These are phyloP conservation scores for Netelia inedita DNA, from an alignment of 2,888 invertebrate species.

Conservation along the genomic window DNA sequence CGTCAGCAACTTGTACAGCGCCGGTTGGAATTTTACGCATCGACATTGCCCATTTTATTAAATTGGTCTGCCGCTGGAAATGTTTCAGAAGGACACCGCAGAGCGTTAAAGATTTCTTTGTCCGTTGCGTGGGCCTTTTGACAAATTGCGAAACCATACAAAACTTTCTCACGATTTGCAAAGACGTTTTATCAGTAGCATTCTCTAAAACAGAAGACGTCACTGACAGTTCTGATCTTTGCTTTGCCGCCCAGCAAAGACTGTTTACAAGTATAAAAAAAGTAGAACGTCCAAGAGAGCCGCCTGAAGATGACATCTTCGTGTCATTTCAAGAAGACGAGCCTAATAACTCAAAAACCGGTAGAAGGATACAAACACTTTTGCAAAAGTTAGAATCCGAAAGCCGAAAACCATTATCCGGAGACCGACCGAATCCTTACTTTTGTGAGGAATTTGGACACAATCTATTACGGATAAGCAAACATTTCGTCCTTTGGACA, in stretches of 20 bases:
- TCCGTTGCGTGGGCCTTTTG: slow-evolving; percentile 64
- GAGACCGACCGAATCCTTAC: too few relatives aligned
- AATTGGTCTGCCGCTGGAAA: slow-evolving; percentile 64
- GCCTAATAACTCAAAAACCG: too few relatives aligned
- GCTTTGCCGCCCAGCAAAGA: slow-evolving; percentile 60
- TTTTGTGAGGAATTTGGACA: too few relatives aligned
- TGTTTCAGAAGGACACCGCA: slow-evolving; percentile 57
- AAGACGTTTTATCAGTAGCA: slow-evolving; percentile 52
- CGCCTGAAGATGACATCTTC: too few relatives aligned
- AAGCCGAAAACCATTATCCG: too few relatives aligned
- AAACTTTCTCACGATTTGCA: slow-evolving; percentile 43
- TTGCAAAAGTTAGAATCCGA: too few relatives aligned
- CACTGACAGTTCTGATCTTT: slow-evolving; percentile 39
- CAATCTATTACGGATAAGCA: too few relatives aligned
- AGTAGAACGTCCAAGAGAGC: background rate
- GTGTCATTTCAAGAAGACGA: too few relatives aligned
- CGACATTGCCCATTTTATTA: slow-evolving; percentile 75
- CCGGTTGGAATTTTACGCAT: slow-evolving; percentile 59
- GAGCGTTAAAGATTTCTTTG: slow-evolving; percentile 68
- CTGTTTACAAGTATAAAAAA: slow-evolving; percentile 41
- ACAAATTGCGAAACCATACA: slow-evolving; percentile 44
- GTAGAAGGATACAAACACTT: too few relatives aligned
- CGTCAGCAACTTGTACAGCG: background rate
- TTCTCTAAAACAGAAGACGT: slow-evolving; percentile 47
- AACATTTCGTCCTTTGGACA: too few relatives aligned